Percentiles rank a stretch among this genome's conserved stretches.
phyloP scores from a whole-genome alignment of 2,113 vertebrate genomes.

The Glareola pratincola region DNA sequence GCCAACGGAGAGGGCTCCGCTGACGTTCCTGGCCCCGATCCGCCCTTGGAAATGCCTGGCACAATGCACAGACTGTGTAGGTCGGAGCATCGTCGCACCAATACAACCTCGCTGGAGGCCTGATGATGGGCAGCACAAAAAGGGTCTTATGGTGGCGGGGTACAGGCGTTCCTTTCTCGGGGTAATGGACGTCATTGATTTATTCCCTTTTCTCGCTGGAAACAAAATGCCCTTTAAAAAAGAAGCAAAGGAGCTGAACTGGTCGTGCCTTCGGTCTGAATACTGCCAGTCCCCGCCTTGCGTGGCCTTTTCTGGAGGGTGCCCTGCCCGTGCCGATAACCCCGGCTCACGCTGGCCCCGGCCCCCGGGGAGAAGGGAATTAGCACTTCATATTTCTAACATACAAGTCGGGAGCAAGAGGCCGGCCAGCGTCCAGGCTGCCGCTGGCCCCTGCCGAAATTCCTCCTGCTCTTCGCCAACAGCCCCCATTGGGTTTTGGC shows the following conservation, averaged over 20 bases:
- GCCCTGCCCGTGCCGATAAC: not conserved
- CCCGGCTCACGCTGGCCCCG: not conserved
- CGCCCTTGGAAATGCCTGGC: not conserved
- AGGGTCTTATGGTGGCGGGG: not conserved
- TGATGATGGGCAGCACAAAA: not conserved
- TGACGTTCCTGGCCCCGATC: not conserved
- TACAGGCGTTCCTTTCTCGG: not conserved
- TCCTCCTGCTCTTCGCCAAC: not conserved
- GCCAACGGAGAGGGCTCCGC: not conserved
- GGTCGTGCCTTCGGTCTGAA: not conserved
- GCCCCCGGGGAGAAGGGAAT: not conserved
- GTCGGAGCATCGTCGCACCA: not conserved
- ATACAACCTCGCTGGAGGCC: fast-evolving
- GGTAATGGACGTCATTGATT: fast-evolving
- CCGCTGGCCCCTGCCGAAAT: not conserved
- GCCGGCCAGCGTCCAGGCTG: not conserved
- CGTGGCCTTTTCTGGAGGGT: not conserved
- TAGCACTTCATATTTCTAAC: slow-evolving; percentile 59
- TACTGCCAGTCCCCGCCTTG: not conserved
- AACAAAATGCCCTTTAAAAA: slow-evolving; percentile 42
- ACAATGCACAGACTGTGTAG: slow-evolving; percentile 32
- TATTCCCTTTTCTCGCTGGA: not conserved
- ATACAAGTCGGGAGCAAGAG: not conserved
- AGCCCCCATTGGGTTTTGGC: not conserved
- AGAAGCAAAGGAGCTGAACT: not conserved